Percentiles rank a stretch among this genome's conserved stretches.
Evolutionary conservation across 1,140 invertebrate species (phyloP).

Genomic region (Psilanteris sp.): DNA sequence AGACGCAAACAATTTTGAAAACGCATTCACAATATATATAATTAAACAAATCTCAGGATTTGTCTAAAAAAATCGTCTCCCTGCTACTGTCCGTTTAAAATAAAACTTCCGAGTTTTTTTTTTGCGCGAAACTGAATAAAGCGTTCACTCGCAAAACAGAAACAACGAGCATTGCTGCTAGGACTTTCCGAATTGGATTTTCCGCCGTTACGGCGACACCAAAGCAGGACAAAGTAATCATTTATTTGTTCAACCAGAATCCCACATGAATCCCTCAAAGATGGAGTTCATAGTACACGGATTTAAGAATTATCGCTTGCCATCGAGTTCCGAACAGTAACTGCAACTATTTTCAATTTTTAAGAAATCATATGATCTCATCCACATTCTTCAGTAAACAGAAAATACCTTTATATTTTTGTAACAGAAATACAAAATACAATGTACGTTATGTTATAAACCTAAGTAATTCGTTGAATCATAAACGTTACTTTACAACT

Average conservation of each 20-base stretch:
- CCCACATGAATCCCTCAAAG: conserved; percentile 57
- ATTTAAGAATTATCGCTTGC: conserved; percentile 58
- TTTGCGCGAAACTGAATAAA: conserved; percentile 25
- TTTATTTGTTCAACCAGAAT: conserved; percentile 62
- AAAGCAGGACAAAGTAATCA: conserved; percentile 59
- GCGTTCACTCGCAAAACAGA: conserved; percentile 39
- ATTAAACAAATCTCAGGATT: too few relatives aligned
- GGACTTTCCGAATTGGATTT: conserved; percentile 53
- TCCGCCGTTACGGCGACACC: conserved; percentile 16
- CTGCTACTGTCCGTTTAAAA: too few relatives aligned
- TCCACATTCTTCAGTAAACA: conserved; percentile 16
- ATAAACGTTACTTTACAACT: too few relatives aligned
- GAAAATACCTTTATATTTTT: conserved; percentile 48
- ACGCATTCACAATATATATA: too few relatives aligned
- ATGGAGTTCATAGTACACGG: conserved; percentile 56
- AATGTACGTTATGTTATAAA: too few relatives aligned
- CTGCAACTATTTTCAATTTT: conserved; percentile 62
- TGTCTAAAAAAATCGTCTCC: too few relatives aligned
- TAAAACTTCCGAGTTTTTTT: conserved; percentile 21
- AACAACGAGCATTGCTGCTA: conserved; percentile 8
- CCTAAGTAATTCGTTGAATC: too few relatives aligned
- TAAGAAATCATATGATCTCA: conserved; percentile 32
- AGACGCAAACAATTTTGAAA: too few relatives aligned
- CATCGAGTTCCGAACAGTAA: conserved; percentile 17
- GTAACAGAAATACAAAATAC: too few relatives aligned